These are phyloP conservation scores for Pao palembangensis DNA, from an alignment of 2,113 vertebrate species.

Conservation along the genomic window DNA sequence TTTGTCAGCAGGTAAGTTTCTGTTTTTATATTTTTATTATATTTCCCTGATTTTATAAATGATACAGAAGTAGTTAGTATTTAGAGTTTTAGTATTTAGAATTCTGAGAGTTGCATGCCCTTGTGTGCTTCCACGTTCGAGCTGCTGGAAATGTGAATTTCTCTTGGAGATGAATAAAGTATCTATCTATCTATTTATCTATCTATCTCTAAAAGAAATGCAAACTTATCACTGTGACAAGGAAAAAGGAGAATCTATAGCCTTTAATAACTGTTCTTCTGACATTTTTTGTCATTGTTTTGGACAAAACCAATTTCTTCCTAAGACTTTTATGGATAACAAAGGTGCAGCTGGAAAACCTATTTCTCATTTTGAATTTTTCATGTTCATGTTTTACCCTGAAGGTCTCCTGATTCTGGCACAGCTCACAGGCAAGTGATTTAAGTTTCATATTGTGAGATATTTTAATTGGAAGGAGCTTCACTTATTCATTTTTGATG, in stretches of 20 bases:
- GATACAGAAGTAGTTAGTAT: too few relatives aligned
- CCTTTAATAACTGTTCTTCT: too few relatives aligned
- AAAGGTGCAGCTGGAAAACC: not conserved
- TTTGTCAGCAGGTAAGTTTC: slow-evolving; percentile 50
- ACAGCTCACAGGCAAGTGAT: slow-evolving; percentile 45
- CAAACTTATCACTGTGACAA: not conserved
- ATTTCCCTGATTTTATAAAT: not conserved
- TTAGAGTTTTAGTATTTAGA: too few relatives aligned
- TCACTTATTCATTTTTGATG: not conserved
- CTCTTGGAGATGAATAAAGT: too few relatives aligned
- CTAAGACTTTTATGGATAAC: too few relatives aligned
- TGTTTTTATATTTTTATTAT: not conserved
- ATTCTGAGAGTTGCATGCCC: too few relatives aligned
- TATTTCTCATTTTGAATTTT: not conserved
- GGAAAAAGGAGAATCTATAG: not conserved
- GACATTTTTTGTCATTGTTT: too few relatives aligned
- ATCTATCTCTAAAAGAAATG: too few relatives aligned
- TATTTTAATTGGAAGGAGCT: not conserved
- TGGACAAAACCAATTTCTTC: too few relatives aligned
- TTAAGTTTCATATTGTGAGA: not conserved
- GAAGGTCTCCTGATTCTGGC: slow-evolving; percentile 51
- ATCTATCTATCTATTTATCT: too few relatives aligned
- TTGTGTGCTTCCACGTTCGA: too few relatives aligned
- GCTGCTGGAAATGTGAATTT: too few relatives aligned
- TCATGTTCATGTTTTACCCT: slow-evolving; percentile 4